Conservation (phyloP, 2,113 vertebrate species). For the Terrapene triunguis region DNA sequence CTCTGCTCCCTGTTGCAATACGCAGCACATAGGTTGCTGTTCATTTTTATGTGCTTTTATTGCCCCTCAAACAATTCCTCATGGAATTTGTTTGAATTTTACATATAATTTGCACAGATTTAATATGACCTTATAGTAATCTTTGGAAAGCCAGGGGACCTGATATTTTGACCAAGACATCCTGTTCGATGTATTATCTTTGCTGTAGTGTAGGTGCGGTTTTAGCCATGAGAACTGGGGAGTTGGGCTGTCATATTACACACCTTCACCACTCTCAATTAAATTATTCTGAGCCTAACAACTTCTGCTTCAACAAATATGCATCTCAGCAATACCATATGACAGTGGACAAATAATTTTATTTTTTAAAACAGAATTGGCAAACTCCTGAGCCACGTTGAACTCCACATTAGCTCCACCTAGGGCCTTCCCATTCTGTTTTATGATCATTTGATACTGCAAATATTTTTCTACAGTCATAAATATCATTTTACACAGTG, state of each 20-base stretch:
- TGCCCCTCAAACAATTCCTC: background rate
- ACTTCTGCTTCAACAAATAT: background rate
- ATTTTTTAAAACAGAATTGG: background rate
- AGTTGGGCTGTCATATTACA: background rate
- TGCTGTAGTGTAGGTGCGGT: background rate
- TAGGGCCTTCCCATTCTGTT: background rate
- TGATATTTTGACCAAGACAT: background rate
- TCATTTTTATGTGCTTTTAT: background rate
- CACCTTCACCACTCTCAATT: background rate
- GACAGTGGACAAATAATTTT: background rate
- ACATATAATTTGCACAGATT: background rate
- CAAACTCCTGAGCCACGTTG: background rate
- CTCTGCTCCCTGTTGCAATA: rapidly evolving
- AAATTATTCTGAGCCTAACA: background rate
- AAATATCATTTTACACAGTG: background rate
- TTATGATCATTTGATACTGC: background rate
- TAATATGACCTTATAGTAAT: background rate
- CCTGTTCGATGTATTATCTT: background rate
- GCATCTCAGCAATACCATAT: background rate
- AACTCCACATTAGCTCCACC: background rate
- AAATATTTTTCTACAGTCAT: background rate
- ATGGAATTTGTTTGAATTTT: background rate
- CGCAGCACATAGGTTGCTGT: background rate
- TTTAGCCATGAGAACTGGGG: rapidly evolving
- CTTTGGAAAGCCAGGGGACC: background rate